Base-by-base conservation (phyloP, 23 tunicate genomes). In the Diplosoma virens region DNA sequence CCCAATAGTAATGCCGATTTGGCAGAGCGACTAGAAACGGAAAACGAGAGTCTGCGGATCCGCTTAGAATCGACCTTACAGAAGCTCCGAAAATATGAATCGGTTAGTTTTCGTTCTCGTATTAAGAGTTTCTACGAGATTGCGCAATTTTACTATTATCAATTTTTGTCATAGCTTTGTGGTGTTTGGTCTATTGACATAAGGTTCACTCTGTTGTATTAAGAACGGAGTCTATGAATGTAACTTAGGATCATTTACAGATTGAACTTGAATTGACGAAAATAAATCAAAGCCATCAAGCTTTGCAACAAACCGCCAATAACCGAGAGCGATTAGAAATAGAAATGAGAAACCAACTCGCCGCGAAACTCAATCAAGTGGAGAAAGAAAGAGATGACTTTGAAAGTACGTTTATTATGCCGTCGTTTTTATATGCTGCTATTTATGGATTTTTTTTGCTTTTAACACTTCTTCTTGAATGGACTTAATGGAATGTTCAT, bases 1-100 rank as follows among this genome's bases (percentile, higher is more conserved):
- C 95, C 95, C 29, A 88, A 88, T 80, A 88, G 95, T 59, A 81
- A 32, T 32, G 87, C 83, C 9, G 95, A 88, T 33, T 68, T 68
- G 2, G 29, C 80, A 34, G 87, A 88, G 7, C 77, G 83, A 24
- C 41, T 82, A 16, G 59, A 75, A 55, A 5, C 14, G 32, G 95
- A 88, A 34, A 88, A 81, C 79, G 95, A 88, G 46, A 66, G 30
- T 59, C 61, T 76, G 56, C 59, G 77, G 22, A 46, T 23, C 7
- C 85, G 55, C 45, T 81, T 88, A 25, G 76, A 75, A 25, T 45
- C 71, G 21, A 33, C 86, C 9, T 35, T 16, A 29, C 67, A 52
- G 30, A 82, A 82, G 37, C 66, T 82, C 1, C 30, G 32, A 47
- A 60, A 37, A 41, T 71, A 45, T 45, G 79, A 82, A 45, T 29